These are phyloP conservation scores for Cyrtodaria siliqua DNA, from an alignment of 2,888 invertebrate genomes.

Conservation along the genomic window DNA sequence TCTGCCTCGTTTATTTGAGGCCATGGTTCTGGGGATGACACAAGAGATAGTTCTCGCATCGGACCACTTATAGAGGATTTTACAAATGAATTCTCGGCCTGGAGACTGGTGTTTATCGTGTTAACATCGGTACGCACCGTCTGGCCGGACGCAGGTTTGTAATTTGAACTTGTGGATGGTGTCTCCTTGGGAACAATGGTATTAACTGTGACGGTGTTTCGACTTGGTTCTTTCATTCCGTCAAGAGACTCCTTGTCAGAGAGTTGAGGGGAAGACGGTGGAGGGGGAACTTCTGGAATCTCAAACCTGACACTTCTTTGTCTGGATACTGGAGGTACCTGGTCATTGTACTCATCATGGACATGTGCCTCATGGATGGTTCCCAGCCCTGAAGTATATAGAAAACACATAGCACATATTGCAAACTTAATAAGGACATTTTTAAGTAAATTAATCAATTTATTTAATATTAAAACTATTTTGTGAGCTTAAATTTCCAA, in stretches of 20 bases:
- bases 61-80: constrained; percentile 24
- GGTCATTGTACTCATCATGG: constrained; percentile 35
- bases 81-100: constrained; percentile 46
- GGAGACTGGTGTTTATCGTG: constrained; percentile 57
- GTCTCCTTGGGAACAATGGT: constrained; percentile 46
- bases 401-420: too few relatives aligned
- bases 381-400: constrained; percentile 63
- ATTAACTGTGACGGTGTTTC: constrained; percentile 48
- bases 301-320: constrained; percentile 65
- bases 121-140: constrained; percentile 61
- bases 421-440: too few relatives aligned
- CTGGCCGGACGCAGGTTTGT: constrained; percentile 44
- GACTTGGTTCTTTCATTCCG: constrained; percentile 37
- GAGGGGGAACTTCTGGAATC: constrained; percentile 66
- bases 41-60: constrained; percentile 55
- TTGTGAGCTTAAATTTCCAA: too few relatives aligned
- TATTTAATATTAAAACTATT: too few relatives aligned
- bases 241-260: constrained; percentile 35
- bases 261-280: constrained; percentile 67
- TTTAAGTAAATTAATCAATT: too few relatives aligned
- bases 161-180: constrained; percentile 28
- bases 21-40: constrained; percentile 77
- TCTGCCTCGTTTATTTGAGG: constrained; percentile 76
- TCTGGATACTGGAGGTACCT: constrained; percentile 53
- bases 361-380: constrained; percentile 68